Evolutionary conservation across 2,797 vertebrate genomes (phyloP), one percentile per base, ranked within the genome.

Genomic region (Hydrocynus forskahlii): DNA sequence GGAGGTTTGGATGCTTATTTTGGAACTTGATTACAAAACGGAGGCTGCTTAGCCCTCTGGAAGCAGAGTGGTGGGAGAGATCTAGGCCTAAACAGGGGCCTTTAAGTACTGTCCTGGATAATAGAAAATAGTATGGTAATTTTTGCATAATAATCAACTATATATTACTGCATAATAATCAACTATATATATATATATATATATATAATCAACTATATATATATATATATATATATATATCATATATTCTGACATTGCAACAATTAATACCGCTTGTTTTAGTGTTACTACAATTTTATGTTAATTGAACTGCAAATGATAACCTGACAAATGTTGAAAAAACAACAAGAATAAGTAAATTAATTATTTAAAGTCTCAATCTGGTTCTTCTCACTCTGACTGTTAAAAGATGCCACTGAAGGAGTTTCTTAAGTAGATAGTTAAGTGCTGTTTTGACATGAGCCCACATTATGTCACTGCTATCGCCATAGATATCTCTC

Each of bases 1-100:
- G 87, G 89, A 89, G 91, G 90, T 92, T 92, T 90, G 88, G 88
- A 83, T 85, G 76, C 82, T 93, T 93, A 89, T 92, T 93, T 94
- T 92, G 89, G 88, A 88, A 59, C 67, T 63, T 89, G 92, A 91
- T 92, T 88, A 90, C 87, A 81, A 45, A 81, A 84, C n/a, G n/a
- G 48, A 52, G 54, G 25, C 25, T 45, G 66, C 45, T 63, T 64
- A 63, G 55, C 55, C 25, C 23, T 69, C 19, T 16, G 21, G 29
- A 74, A 59, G 48, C n/a, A 43, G 45, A 63, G 70, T 9, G 19
- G 21, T 1, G 21, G 16, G 1, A 40, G 16, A 54, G 9, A 5
- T 19, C 45, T 55, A 38, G 14, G 16, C 17, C 78, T 66, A n/a
- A 66, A 68, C 54, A 75, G 19, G 7, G 7, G 6, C 19, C 60